A percentile compares a stretch with the other conserved stretches of the same genome.
These are phyloP conservation scores for Polyommatus icarus DNA, from an alignment of 2,888 invertebrate genomes.

Conservation along the genomic window DNA sequence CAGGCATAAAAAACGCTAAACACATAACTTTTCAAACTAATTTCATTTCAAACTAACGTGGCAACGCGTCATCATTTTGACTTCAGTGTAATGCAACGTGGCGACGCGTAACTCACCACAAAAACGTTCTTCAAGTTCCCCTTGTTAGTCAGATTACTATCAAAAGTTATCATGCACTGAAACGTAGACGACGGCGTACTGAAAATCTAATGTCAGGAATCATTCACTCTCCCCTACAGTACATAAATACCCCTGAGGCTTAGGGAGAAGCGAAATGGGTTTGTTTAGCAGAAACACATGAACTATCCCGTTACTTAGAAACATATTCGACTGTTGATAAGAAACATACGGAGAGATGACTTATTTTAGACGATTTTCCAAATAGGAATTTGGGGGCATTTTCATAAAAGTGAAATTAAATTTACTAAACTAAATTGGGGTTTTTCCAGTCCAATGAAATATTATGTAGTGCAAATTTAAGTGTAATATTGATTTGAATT, in stretches of 20 bases:
- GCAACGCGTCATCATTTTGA: background rate
- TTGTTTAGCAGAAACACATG: conserved; percentile 38
- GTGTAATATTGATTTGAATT: no score
- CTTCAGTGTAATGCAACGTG: background rate
- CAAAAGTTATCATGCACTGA: conserved; percentile 1
- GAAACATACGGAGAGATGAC: background rate
- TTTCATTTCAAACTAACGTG: background rate
- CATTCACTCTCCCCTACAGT: conserved; percentile 31
- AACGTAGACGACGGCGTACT: conserved; percentile 2
- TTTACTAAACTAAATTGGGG: no score
- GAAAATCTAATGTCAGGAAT: conserved; percentile 27
- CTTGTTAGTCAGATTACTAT: conserved; percentile 8
- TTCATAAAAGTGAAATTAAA: no score
- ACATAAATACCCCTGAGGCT: conserved; percentile 41
- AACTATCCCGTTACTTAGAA: conserved; percentile 38
- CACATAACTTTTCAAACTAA: background rate
- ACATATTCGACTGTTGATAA: conserved; percentile 21
- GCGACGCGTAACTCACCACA: conserved; percentile 33
- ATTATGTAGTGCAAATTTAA: no score
- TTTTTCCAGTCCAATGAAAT: no score
- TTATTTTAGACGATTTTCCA: no score
- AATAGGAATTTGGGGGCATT: no score
- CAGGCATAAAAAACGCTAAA: background rate
- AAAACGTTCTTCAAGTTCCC: background rate
- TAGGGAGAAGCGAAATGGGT: conserved; percentile 38